Percentiles rank a stretch among this genome's conserved stretches.
Conservation (phyloP, 1,140 invertebrate genomes). For the Apocrypta bakeri region DNA sequence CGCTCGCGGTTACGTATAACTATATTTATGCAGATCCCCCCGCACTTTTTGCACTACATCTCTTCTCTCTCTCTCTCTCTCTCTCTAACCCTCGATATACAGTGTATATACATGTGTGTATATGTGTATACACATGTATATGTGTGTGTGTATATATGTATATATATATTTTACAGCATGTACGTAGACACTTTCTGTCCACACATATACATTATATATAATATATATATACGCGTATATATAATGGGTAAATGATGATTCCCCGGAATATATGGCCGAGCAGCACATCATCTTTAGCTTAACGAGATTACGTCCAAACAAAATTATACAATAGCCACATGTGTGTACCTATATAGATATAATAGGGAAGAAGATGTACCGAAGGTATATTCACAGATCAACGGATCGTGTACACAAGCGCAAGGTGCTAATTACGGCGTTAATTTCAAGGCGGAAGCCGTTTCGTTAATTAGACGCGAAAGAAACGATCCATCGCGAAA, state of each 20-base stretch:
- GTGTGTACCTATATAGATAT: neutral
- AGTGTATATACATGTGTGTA: no score
- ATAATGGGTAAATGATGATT: no score
- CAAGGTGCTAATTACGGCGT: neutral
- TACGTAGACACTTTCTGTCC: no score
- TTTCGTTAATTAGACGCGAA: constrained; percentile 33
- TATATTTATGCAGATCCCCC: neutral
- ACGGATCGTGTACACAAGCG: neutral
- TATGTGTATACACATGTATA: no score
- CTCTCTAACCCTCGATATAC: neutral
- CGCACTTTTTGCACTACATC: neutral
- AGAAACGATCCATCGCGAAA: neutral
- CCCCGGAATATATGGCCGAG: no score
- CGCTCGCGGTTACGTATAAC: neutral
- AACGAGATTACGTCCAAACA: neutral
- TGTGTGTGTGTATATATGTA: no score
- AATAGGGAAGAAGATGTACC: no score
- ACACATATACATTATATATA: no score
- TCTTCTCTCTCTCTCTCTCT: neutral
- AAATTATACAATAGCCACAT: neutral
- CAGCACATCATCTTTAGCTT: neutral
- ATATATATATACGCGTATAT: no score
- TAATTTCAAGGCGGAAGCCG: constrained; percentile 19
- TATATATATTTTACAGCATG: no score
- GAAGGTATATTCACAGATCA: neutral